phyloP scores from a whole-genome alignment of 2,888 invertebrate genomes.

The Erebia aethiops region DNA sequence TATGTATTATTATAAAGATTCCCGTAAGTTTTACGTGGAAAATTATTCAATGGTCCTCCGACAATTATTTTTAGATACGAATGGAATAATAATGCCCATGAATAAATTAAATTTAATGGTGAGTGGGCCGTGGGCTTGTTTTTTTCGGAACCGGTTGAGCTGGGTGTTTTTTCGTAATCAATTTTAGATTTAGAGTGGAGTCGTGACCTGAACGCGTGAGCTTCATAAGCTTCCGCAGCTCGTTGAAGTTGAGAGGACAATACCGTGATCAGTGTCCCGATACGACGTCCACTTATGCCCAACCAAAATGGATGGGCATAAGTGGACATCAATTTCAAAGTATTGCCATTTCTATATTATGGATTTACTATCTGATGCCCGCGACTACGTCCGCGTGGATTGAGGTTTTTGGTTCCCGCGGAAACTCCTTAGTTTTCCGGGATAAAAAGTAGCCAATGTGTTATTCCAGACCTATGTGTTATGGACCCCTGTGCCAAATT shows the following conservation, averaged over 20 bases:
- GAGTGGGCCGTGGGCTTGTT: constrained; percentile 55
- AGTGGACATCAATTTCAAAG: no score
- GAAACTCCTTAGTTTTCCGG: no score
- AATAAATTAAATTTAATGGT: constrained; percentile 74
- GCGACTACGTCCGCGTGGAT: no score
- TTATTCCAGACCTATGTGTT: no score
- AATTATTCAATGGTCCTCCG: constrained; percentile 42
- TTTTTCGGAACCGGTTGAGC: constrained; percentile 59
- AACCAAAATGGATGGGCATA: no score
- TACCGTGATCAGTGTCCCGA: neutral
- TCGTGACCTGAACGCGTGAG: constrained; percentile 71
- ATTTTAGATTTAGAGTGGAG: constrained; percentile 75
- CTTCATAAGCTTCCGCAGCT: constrained; percentile 64
- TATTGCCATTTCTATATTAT: no score
- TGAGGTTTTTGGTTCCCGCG: no score
- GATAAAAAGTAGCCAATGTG: no score
- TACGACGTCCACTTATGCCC: constrained; percentile 6
- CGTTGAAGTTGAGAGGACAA: constrained; percentile 36
- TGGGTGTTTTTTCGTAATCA: constrained; percentile 70
- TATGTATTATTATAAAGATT: neutral
- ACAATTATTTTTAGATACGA: constrained; percentile 53
- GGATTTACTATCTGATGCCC: no score
- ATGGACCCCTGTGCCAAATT: no score
- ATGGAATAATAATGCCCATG: constrained; percentile 62
- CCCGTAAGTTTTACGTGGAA: neutral